These are phyloP conservation scores for Mesocricetus auratus DNA, from an alignment of 2,113 vertebrate genomes.

Conservation along the genomic window DNA sequence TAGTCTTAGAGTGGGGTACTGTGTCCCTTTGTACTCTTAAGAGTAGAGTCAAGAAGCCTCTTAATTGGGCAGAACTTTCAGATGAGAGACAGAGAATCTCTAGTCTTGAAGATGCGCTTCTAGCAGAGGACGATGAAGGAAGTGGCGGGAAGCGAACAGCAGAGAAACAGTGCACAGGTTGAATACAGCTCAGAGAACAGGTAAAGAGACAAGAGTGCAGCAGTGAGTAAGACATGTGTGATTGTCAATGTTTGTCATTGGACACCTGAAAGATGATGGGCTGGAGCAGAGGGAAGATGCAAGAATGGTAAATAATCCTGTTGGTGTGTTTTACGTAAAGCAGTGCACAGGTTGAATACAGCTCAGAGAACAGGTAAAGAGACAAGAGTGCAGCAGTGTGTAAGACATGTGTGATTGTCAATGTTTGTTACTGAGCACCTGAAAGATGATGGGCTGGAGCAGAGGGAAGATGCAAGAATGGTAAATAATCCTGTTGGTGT, in stretches of 20 bases:
- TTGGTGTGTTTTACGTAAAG: no score
- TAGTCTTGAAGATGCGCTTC: background rate
- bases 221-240: no score
- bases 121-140: background rate
- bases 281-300: no score
- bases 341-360: background rate
- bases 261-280: no score
- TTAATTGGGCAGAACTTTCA: background rate
- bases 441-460: background rate
- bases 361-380: background rate
- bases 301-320: no score
- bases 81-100: background rate
- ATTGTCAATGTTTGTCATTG: no score
- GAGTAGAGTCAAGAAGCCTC: background rate
- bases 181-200: no score
- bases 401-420: background rate
- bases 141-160: background rate
- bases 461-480: background rate
- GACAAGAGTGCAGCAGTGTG: background rate
- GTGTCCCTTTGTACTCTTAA: background rate
- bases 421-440: background rate
- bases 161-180: no score
- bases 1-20: background rate
- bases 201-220: no score
- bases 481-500: background rate